Evolutionary conservation across 2,113 vertebrate species (phyloP).

Genomic region (Pollachius pollachius): DNA sequence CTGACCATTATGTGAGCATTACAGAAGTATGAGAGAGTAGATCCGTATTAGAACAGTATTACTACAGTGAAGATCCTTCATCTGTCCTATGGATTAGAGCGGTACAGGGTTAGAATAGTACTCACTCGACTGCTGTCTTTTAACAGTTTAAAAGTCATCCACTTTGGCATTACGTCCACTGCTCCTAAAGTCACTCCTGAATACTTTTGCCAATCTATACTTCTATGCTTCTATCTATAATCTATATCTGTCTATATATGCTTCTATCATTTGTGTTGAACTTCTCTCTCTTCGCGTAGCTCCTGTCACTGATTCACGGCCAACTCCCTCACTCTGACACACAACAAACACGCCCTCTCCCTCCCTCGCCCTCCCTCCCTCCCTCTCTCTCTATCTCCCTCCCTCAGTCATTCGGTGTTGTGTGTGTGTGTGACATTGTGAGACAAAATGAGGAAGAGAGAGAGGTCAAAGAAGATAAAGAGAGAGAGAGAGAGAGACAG

Average conservation of each 20-base stretch:
- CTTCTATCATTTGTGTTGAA: too few species aligned
- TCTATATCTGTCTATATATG: constrained; percentile 23
- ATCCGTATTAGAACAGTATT: neutral
- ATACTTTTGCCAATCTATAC: constrained; percentile 1
- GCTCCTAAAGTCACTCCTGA: constrained; percentile 4
- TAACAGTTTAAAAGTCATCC: constrained; percentile 78
- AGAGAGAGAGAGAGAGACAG: constrained; percentile 7
- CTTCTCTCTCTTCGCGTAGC: constrained; percentile 18
- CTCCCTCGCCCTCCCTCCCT: constrained; percentile 27
- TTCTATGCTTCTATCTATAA: constrained; percentile 4
- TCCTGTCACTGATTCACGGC: constrained; percentile 3
- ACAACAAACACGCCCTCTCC: constrained; percentile 45
- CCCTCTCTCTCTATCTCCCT: constrained; percentile 8
- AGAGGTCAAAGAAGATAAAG: constrained; percentile 2
- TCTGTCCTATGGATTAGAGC: neutral
- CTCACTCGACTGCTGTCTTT: constrained; percentile 76
- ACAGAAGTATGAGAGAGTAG: neutral
- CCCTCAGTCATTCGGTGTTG: constrained; percentile 15
- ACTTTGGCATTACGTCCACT: constrained; percentile 71
- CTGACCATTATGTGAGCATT: neutral
- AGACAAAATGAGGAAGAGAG: constrained; percentile 1
- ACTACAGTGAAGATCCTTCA: neutral
- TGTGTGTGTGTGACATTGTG: too few species aligned
- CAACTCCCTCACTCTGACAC: constrained; percentile 16
- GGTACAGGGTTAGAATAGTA: constrained; percentile 30